Evolutionary conservation across 2,888 invertebrate species (phyloP), one percentile per base, ranked within the genome.

Genomic region (Mystacides longicornis): DNA sequence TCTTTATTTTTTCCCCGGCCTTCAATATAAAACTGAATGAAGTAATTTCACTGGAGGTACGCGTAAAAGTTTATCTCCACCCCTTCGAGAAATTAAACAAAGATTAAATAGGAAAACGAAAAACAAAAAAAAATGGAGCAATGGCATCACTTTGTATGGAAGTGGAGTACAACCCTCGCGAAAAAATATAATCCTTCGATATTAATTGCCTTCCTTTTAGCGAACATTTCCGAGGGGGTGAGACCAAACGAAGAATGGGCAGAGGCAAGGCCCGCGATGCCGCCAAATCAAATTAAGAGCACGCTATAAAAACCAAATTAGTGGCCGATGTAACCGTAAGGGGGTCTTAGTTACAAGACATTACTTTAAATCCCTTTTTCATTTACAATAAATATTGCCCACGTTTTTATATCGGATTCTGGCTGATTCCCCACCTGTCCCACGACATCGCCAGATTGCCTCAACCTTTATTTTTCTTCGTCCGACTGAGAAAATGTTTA

Each of bases 251-350:
- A 11, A 27, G 5, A 27, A 7, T 27, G 27, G 5, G 27, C 27
- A 27, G 7, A 5, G 27, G n/a, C 46, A 45, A 33, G 33, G 54
- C 60, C 72, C 71, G 73, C 73, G 73, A 73, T 72, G 74, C 75
- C 73, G 77, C 77, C 77, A 75, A 77, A 76, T 77, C 77, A 76
- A 77, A 77, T 77, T 77, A 77, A 75, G 74, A 71, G 73, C 71
- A 72, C 75, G 75, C 76, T 75, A 74, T 77, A 77, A 77, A 77
- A 77, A 77, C 75, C 76, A 77, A 77, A 77, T 77, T 77, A 77
- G 77, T 76, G 75, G 73, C 71, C 75, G 75, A 73, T 75, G 75
- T 75, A 77, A 73, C 74, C 74, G 75, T 75, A 74, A 74, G 75
- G 72, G 75, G 74, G 77, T 71, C 75, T 75, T 75, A 76, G 77